Conservation (phyloP, 1,140 invertebrate genomes). For the Neodiprion fabricii region DNA sequence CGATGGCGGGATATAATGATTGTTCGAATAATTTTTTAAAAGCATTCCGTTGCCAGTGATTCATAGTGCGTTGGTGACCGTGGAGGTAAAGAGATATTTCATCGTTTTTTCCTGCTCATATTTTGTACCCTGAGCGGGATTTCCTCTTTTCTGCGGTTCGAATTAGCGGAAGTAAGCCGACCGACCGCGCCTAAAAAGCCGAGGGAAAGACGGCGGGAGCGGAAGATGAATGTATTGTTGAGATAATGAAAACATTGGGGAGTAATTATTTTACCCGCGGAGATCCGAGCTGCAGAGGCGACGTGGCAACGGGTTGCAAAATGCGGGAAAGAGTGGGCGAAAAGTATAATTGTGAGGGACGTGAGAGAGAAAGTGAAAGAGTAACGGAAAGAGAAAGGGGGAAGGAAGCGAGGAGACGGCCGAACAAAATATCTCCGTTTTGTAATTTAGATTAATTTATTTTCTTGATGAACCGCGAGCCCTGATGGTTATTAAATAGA, state of each 20-base stretch:
- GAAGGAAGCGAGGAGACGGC: constrained; percentile 14
- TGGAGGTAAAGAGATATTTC: no score
- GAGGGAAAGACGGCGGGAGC: not conserved
- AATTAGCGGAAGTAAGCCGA: no score
- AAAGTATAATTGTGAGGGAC: constrained; percentile 18
- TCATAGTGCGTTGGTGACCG: no score
- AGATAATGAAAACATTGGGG: constrained; percentile 36
- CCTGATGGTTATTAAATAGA: no score
- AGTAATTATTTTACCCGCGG: constrained; percentile 32
- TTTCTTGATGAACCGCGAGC: not conserved
- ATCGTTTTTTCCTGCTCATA: no score
- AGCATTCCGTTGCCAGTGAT: no score
- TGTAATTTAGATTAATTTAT: constrained; percentile 12
- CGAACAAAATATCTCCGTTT: constrained; percentile 1
- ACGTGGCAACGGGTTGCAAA: constrained; percentile 14
- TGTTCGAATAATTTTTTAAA: no score
- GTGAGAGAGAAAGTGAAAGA: constrained; percentile 9
- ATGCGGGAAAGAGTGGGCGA: constrained; percentile 18
- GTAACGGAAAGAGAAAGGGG: constrained; percentile 23
- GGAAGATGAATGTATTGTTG: constrained; percentile 17
- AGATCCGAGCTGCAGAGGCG: constrained; percentile 19
- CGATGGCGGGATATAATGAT: no score
- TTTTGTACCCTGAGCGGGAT: no score
- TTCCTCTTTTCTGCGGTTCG: no score
- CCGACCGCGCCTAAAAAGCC: no score